Evolutionary conservation across 2,888 invertebrate genomes (phyloP).

Genomic region (Heliothis peltigera): DNA sequence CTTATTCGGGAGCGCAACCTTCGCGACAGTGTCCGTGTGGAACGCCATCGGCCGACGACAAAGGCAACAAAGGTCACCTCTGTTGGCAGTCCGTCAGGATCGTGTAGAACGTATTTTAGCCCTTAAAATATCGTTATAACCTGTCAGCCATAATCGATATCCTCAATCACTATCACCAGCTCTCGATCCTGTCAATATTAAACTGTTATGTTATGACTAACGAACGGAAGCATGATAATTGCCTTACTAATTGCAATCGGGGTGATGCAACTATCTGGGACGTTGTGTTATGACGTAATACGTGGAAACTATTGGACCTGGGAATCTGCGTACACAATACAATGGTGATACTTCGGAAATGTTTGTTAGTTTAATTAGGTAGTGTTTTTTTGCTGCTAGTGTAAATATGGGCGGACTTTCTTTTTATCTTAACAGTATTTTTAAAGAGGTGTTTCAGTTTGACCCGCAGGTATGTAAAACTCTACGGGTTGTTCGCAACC

Average conservation of each 20-base stretch:
- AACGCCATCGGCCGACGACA: no score
- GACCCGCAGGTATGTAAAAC: no score
- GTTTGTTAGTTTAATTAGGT: slow-evolving; percentile 25
- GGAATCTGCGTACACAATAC: slow-evolving; percentile 41
- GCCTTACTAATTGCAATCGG: slow-evolving; percentile 65
- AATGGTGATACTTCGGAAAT: slow-evolving; percentile 39
- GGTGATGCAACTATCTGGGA: slow-evolving; percentile 43
- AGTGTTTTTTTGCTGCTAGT: slow-evolving; percentile 11
- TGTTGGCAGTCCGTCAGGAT: no score
- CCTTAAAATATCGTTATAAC: slow-evolving; percentile 21
- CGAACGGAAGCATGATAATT: slow-evolving; percentile 69
- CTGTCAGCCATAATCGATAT: slow-evolving; percentile 31
- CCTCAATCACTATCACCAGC: slow-evolving; percentile 50
- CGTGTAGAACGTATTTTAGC: no score
- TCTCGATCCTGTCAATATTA: slow-evolving; percentile 55
- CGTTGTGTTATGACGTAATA: slow-evolving; percentile 45
- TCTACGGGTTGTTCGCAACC: no score
- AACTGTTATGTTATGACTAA: slow-evolving; percentile 35
- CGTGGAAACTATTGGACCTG: slow-evolving; percentile 45
- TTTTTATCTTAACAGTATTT: background rate
- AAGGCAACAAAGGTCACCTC: no score
- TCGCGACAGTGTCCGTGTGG: no score
- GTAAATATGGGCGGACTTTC: background rate
- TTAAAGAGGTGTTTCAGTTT: no score
- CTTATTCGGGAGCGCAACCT: no score